Evolutionary conservation across 2,113 vertebrate genomes (phyloP).

Genomic region (Gadus chalcogrammus): DNA sequence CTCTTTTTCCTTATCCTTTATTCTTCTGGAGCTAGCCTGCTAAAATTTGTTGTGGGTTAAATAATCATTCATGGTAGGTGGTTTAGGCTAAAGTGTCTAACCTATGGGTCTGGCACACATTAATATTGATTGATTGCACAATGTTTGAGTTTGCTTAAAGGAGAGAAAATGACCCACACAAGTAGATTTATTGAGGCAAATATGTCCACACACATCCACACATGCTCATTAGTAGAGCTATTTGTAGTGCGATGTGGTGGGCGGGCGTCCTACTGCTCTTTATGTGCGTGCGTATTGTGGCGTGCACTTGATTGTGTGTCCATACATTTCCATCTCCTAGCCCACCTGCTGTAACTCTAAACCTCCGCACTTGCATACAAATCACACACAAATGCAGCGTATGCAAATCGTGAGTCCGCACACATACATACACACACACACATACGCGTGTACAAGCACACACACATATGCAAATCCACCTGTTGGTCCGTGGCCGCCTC

Average conservation of each 20-base stretch:
- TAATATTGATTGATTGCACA: conserved; percentile 3
- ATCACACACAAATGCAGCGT: conserved; percentile 4
- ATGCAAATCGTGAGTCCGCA: neutral
- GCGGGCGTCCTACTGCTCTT: neutral
- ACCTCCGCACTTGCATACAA: conserved; percentile 2
- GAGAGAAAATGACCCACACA: neutral
- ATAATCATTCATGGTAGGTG: no score
- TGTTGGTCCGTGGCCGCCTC: no score
- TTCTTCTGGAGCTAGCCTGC: no score
- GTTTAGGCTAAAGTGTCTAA: no score
- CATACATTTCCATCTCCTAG: neutral
- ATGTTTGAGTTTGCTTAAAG: neutral
- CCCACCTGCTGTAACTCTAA: conserved; percentile 26
- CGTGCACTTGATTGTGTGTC: neutral
- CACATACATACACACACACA: neutral
- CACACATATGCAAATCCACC: neutral
- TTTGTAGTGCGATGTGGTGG: no score
- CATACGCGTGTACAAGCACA: conserved; percentile 18
- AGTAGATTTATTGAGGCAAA: conserved; percentile 7
- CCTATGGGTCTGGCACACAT: neutral
- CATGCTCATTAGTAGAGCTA: no score
- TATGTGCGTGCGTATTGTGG: no score
- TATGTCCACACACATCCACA: conserved; percentile 11
- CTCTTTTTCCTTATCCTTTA: no score
- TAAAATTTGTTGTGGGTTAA: no score